These are phyloP conservation scores for Synergus itoensis DNA, from an alignment of 2,888 invertebrate species.

Conservation along the genomic window DNA sequence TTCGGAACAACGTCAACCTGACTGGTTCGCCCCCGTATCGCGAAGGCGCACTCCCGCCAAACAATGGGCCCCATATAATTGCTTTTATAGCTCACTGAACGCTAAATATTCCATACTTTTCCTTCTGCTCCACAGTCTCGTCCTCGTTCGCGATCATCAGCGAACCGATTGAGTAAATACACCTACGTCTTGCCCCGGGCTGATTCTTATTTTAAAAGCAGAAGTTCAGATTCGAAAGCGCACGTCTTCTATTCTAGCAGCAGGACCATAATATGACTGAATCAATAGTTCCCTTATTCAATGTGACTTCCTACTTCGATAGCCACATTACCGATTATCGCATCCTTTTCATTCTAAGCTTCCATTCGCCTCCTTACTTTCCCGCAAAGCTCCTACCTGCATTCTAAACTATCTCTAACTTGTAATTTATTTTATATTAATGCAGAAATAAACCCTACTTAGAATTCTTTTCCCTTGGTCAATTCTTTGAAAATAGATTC, in stretches of 20 bases:
- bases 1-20: slow-evolving; percentile 51
- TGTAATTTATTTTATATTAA: no score
- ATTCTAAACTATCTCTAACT: background rate
- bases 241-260: slow-evolving; percentile 30
- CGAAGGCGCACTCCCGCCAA: slow-evolving; percentile 74
- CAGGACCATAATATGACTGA: slow-evolving; percentile 28
- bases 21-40: slow-evolving; percentile 70
- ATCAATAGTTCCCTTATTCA: slow-evolving; percentile 37
- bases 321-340: background rate
- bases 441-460: background rate
- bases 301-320: slow-evolving; percentile 2
- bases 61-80: slow-evolving; percentile 77
- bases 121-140: slow-evolving; percentile 66
- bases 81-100: slow-evolving; percentile 78
- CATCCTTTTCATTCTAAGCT: background rate
- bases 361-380: background rate
- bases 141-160: slow-evolving; percentile 68
- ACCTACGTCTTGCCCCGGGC: slow-evolving; percentile 51
- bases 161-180: slow-evolving; percentile 75
- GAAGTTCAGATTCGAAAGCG: slow-evolving; percentile 31
- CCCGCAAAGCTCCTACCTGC: background rate
- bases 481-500: no score
- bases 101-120: slow-evolving; percentile 78
- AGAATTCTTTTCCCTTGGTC: background rate
- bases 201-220: slow-evolving; percentile 60